phyloP scores from a whole-genome alignment of 2,113 vertebrate genomes.

The Genyomyrus donnyi region DNA sequence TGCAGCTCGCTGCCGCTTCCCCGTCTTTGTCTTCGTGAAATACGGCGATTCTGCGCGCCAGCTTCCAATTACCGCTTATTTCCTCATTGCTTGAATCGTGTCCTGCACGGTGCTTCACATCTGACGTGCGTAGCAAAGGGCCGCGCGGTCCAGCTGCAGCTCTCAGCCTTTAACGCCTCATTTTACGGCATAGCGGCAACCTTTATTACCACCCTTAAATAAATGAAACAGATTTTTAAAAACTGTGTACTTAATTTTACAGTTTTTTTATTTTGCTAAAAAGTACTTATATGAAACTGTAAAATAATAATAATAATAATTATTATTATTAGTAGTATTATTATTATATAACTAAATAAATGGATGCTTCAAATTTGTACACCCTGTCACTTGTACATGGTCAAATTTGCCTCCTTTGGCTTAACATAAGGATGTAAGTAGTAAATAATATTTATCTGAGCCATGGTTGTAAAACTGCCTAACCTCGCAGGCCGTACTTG shows the following conservation, averaged over 20 bases:
- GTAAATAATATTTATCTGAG: not conserved
- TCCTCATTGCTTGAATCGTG: not conserved
- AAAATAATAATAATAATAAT: not conserved
- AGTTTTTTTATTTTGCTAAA: not conserved
- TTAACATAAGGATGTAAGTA: not conserved
- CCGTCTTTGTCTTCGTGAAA: not conserved
- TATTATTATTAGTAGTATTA: not conserved
- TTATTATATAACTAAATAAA: not conserved
- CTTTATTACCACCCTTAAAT: not conserved
- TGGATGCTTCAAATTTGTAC: not conserved
- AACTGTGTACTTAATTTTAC: not conserved
- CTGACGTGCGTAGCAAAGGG: not conserved
- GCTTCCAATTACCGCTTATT: not conserved
- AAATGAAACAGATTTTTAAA: not conserved
- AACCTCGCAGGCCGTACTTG: not conserved
- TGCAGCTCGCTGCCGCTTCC: not conserved
- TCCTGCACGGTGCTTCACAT: not conserved
- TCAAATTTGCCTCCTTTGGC: not conserved
- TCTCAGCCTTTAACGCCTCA: not conserved
- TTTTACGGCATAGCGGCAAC: not conserved
- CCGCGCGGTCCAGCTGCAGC: not conserved
- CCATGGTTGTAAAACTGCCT: not conserved
- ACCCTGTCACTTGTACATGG: not conserved
- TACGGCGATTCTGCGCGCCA: not conserved
- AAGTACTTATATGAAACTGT: not conserved